Evolutionary conservation across 1,140 invertebrate genomes (phyloP), one percentile per base, ranked within the genome.

Genomic region (Pseudomyrmex concolor): DNA sequence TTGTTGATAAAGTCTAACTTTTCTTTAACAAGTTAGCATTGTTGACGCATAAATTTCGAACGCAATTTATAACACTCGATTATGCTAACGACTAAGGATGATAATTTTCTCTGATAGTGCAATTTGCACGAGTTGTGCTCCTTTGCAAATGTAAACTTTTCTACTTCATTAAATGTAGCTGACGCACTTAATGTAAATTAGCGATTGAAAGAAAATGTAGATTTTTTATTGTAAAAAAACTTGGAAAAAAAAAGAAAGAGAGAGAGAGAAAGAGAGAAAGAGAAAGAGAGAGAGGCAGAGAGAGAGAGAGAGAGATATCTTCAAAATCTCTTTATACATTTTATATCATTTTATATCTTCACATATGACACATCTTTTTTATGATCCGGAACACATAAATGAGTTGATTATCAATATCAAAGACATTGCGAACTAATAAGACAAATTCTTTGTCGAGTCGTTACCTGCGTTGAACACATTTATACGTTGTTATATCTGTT

Each of bases 1-100:
- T 34, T 70, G 54, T 34, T 70, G 54, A 80, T 80, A 60, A 80
- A 80, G 66, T 80, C 57, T 70, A 80, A 80, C n/a, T 80, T 80
- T 71, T 59, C 34, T 77, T 43, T 71, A 70, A 48, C 22, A 70
- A 13, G 12, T 78, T 22, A 7, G 43, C 19, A 59, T 19, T 8
- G 12, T 78, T 59, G 64, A 70, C 12, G 9, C 12, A 12, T 59
- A 55, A 68, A 25, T 68, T 78, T 68, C 57, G 13, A 34, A 9
- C 19, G 3, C n/a, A 68, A 68, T 34, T 78, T 48, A 70, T 17
- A 68, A 1, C 12, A 15, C 50, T 45, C 19, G 34, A 68, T 78
- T 78, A 78, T 25, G 34, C 19, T 59, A 78, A 78, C 54, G 55
- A 68, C 50, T 12, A 2, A 12, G 2, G 0, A 48, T 34, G 17